These are phyloP conservation scores for Gnatocerus cornutus DNA, from an alignment of 2,888 invertebrate genomes.

Conservation along the genomic window DNA sequence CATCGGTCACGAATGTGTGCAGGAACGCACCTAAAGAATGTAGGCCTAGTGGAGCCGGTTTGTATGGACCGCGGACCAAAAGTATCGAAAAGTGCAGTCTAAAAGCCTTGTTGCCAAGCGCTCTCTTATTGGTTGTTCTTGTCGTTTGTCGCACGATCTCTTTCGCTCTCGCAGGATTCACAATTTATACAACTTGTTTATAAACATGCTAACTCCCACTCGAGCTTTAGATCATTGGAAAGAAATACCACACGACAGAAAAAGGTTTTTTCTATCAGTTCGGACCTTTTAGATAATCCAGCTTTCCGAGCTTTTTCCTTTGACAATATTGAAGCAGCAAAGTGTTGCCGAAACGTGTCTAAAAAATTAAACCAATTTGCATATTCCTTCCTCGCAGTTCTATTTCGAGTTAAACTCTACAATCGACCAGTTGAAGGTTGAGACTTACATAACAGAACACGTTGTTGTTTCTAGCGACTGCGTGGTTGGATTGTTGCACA, in stretches of 20 bases:
- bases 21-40: conserved; percentile 56
- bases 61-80: conserved; percentile 58
- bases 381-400: conserved; percentile 57
- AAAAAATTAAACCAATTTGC: conserved; percentile 59
- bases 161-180: conserved; percentile 52
- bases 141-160: conserved; percentile 52
- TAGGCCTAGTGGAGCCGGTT: conserved; percentile 64
- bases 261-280: conserved; percentile 5
- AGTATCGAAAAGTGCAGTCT: conserved; percentile 65
- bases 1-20: conserved; percentile 46
- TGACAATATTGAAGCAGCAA: neutral
- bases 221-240: conserved; percentile 17
- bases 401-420: conserved; percentile 58
- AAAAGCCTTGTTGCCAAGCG: conserved; percentile 65
- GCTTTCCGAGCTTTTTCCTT: conserved; percentile 46
- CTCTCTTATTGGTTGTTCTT: conserved; percentile 58
- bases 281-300: neutral
- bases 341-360: conserved; percentile 46
- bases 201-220: conserved; percentile 56
- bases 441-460: conserved; percentile 51
- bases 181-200: conserved; percentile 56
- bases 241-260: conserved; percentile 24
- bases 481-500: conserved; percentile 55
- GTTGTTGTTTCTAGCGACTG: conserved; percentile 42
- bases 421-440: conserved; percentile 46